Base-by-base conservation (phyloP, 2,113 vertebrate species). In the Probosciger aterrimus region DNA sequence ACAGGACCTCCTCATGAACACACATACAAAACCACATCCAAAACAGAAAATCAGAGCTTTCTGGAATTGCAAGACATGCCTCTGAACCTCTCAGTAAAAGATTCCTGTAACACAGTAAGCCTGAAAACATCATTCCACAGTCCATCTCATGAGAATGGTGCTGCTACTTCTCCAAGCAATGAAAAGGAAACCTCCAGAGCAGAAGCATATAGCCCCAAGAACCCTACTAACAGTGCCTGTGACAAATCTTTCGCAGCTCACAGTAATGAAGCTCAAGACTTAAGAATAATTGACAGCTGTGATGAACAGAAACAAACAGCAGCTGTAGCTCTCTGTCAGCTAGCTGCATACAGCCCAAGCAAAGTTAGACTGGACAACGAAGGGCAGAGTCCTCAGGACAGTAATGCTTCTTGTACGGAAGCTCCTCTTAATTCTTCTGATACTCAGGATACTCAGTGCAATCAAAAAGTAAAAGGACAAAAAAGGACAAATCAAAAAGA, bases 241-340 rank as follows among this genome's bases (percentile, higher is more conserved):
- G 73, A 90, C 6, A 91, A 80, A 19, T 2, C n/a, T 19, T 25
- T 6, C 0, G 5, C 33, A 16, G 35, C 81, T 6, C 85, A 82
- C 25, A 11, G 4, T 1, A 43, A 53, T 1, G 95, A 96, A 83
- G 87, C 76, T 7, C 89, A 92, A 10, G 80, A 92, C 7, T 27
- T 95, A 31, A 92, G 82, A 20, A 96, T 97, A 3, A 97, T 98
- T 39, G 99, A 99, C 79, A 97, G 97, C 39, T 98, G 98, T 16
- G 99, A 99, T 2, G 99, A 98, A 77, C 98, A 99, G 97, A 99
- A 99, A 95, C 99, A 99, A 96, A 99, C 98, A 0, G 99, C 99
- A 0, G 99, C 99, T 0, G 98, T 99, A 52, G 99, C 99, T 4
- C 99, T 99, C 78, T 99, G 99, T 93, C 99, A 99, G 92, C 97